These are phyloP conservation scores for Drosophila rubida DNA, from an alignment of 2,888 invertebrate genomes.

Conservation along the genomic window DNA sequence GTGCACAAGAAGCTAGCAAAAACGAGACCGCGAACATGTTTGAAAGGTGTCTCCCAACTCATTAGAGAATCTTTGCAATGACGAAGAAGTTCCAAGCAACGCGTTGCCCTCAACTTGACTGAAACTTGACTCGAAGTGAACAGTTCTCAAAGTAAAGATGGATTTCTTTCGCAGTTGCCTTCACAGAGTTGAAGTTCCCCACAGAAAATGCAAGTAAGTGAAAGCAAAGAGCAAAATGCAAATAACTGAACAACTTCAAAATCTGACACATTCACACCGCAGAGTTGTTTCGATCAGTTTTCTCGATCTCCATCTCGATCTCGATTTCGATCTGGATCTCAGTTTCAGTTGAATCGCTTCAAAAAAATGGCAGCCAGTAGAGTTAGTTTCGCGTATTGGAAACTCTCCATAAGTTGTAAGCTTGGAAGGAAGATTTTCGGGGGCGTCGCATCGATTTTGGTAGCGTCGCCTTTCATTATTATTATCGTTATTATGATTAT, in stretches of 20 bases:
- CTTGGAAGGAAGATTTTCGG: conserved; percentile 9
- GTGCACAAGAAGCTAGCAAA: background rate
- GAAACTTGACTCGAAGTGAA: conserved; percentile 11
- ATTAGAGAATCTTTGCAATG: conserved; percentile 9
- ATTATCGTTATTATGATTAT: background rate
- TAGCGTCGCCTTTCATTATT: conserved; percentile 21
- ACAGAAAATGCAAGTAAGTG: conserved; percentile 11
- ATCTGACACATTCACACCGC: conserved; percentile 61
- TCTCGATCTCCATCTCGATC: conserved; percentile 15
- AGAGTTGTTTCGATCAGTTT: conserved; percentile 83
- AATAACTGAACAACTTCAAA: background rate
- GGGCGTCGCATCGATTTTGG: conserved; percentile 18
- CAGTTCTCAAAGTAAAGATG: background rate
- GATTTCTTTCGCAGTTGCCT: conserved; percentile 22
- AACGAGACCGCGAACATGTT: conserved; percentile 1
- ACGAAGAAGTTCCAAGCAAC: conserved; percentile 26
- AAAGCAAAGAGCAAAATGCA: conserved; percentile 1
- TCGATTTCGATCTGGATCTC: conserved; percentile 19
- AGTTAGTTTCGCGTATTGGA: conserved; percentile 19
- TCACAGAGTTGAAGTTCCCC: conserved; percentile 2
- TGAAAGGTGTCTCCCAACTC: conserved; percentile 15
- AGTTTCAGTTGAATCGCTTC: conserved; percentile 21
- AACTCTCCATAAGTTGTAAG: conserved; percentile 14
- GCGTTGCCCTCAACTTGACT: conserved; percentile 23
- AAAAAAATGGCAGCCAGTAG: conserved; percentile 2